Conservation (phyloP, 2,888 invertebrate genomes). For the Epirrita christyi region DNA sequence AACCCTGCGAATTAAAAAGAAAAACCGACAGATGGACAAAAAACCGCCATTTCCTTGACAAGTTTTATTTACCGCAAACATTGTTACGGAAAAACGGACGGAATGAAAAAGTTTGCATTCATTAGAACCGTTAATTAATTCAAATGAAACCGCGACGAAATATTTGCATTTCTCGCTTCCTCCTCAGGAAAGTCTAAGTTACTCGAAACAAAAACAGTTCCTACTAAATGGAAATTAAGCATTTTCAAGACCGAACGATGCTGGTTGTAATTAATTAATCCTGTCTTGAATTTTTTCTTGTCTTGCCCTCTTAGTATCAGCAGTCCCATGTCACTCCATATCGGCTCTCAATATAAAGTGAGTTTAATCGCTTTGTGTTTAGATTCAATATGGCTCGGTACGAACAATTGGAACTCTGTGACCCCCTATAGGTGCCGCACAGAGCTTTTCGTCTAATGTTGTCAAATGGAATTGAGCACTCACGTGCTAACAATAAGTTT, state of each 20-base stretch:
- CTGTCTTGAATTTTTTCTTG: conserved; percentile 51
- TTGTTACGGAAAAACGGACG: conserved; percentile 73
- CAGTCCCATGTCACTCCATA: conserved; percentile 49
- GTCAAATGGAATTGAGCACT: not conserved
- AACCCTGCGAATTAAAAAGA: conserved; percentile 76
- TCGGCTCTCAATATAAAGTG: not conserved
- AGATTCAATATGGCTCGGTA: not conserved
- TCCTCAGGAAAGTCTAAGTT: conserved; percentile 67
- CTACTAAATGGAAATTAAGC: conserved; percentile 78
- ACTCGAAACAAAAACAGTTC: conserved; percentile 63
- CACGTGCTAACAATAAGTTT: conserved; percentile 33
- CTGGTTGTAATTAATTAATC: conserved; percentile 79
- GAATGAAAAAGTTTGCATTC: conserved; percentile 80
- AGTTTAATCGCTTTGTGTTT: not conserved
- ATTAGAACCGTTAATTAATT: conserved; percentile 84
- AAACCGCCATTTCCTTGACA: conserved; percentile 80
- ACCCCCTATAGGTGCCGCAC: too few relatives aligned
- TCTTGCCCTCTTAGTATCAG: conserved; percentile 51
- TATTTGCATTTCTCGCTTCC: conserved; percentile 76
- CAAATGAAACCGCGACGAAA: conserved; percentile 82
- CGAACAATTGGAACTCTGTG: not conserved
- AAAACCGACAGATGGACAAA: conserved; percentile 73
- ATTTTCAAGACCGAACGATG: conserved; percentile 74
- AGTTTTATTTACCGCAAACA: conserved; percentile 84
- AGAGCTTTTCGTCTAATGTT: not conserved